Percentiles rank a stretch among this genome's conserved stretches.
phyloP scores from a whole-genome alignment of 2,888 invertebrate genomes.

The Agriotes lineatus region DNA sequence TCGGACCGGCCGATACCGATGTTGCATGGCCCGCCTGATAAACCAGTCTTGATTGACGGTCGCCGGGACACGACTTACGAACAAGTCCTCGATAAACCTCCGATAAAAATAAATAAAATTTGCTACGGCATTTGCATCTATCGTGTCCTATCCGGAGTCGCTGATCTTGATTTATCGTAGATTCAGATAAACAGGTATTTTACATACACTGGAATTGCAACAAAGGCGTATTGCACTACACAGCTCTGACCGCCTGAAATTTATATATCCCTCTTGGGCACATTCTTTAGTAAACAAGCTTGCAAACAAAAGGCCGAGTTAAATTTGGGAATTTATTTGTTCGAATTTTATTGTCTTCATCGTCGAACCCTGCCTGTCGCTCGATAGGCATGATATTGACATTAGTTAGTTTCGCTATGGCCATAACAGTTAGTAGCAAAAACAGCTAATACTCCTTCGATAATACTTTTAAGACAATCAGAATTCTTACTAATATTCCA shows the following conservation, averaged over 20 bases:
- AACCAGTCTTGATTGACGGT: constrained; percentile 57
- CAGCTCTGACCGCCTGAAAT: constrained; percentile 23
- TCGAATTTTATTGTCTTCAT: too few relatives aligned
- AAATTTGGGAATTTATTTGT: too few relatives aligned
- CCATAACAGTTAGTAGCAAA: too few relatives aligned
- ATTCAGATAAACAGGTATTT: constrained; percentile 48
- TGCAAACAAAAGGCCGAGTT: too few relatives aligned
- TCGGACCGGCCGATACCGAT: constrained; percentile 47
- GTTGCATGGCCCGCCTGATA: constrained; percentile 51
- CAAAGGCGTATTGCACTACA: constrained; percentile 36
- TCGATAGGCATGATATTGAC: too few relatives aligned
- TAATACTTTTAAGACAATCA: too few relatives aligned
- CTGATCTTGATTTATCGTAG: constrained; percentile 55
- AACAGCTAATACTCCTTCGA: too few relatives aligned
- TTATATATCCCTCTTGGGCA: constrained; percentile 11
- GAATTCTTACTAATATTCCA: too few relatives aligned
- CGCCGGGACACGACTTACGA: constrained; percentile 56
- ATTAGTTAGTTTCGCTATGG: too few relatives aligned
- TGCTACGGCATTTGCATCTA: constrained; percentile 55
- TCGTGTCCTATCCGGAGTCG: constrained; percentile 49
- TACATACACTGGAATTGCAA: constrained; percentile 41
- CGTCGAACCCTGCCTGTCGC: too few relatives aligned
- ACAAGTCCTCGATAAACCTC: constrained; percentile 55
- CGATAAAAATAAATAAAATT: constrained; percentile 57
- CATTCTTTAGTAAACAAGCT: not conserved